phyloP scores from a whole-genome alignment of 2,888 invertebrate species.

The Caradrina clavipalpis region DNA sequence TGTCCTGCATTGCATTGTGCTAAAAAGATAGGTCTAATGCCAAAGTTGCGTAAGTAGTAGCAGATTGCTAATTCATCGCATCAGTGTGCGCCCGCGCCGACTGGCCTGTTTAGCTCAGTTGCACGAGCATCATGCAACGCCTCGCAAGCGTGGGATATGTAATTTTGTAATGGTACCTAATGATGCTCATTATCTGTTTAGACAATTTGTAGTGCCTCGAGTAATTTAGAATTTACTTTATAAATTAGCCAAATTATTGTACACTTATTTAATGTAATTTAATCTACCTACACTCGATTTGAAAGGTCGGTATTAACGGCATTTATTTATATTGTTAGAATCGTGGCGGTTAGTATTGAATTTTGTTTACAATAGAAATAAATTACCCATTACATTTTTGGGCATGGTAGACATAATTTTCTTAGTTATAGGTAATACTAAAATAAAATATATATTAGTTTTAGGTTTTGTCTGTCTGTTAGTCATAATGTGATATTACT shows the following conservation, averaged over 20 bases:
- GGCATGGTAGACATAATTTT: neutral
- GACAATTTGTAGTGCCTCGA: constrained; percentile 23
- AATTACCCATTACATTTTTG: neutral
- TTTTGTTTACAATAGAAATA: neutral
- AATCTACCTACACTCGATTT: constrained; percentile 6
- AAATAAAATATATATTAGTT: neutral
- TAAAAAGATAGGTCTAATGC: constrained; percentile 1
- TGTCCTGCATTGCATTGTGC: neutral
- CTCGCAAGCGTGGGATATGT: constrained; percentile 42
- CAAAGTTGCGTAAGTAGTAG: constrained; percentile 30
- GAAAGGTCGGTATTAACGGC: neutral
- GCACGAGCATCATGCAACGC: constrained; percentile 29
- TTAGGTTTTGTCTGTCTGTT: neutral
- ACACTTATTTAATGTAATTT: constrained; percentile 13
- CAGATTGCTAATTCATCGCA: constrained; percentile 22
- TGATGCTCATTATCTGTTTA: constrained; percentile 38
- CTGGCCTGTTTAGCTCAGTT: constrained; percentile 15
- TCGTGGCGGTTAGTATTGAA: neutral
- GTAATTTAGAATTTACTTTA: constrained; percentile 30
- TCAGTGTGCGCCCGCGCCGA: constrained; percentile 4
- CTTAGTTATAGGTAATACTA: neutral
- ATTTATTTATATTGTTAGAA: constrained; percentile 18
- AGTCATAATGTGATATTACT: neutral
- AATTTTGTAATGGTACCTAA: constrained; percentile 50
- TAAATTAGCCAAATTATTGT: constrained; percentile 28